Evolutionary conservation across 2,797 vertebrate genomes (phyloP).

Genomic region (Mormyrops attenuatus): DNA sequence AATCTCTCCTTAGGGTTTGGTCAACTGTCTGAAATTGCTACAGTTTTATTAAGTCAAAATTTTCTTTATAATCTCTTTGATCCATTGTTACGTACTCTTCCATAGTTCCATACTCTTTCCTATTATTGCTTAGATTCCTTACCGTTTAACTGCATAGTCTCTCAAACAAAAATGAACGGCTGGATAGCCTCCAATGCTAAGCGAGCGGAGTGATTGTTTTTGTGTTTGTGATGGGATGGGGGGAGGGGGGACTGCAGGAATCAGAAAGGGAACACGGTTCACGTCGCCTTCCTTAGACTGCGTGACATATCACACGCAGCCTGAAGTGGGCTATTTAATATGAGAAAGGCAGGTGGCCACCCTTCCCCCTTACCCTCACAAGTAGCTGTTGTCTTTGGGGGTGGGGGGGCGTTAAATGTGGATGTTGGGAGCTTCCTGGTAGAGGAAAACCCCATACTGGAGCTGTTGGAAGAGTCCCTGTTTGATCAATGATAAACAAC

Average conservation of each 20-base stretch:
- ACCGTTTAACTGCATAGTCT: not conserved
- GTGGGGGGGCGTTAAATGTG: not conserved
- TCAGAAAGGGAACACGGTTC: not conserved
- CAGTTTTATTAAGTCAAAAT: not conserved
- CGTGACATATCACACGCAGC: not conserved
- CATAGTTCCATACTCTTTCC: not conserved
- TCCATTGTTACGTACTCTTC: not conserved
- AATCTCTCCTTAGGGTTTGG: not conserved
- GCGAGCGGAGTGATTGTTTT: not conserved
- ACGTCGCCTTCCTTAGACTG: not conserved
- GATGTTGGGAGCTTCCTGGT: conserved; percentile 9
- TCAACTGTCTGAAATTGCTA: not conserved
- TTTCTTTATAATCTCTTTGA: not conserved
- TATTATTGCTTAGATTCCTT: not conserved
- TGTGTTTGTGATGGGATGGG: not conserved
- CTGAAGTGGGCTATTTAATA: not conserved
- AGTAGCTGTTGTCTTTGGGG: not conserved
- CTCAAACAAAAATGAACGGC: not conserved
- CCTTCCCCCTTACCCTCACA: not conserved
- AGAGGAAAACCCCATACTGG: conserved; percentile 12
- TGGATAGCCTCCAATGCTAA: not conserved
- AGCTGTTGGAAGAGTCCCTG: conserved; percentile 23
- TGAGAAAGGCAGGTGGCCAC: not conserved
- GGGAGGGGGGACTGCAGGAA: not conserved
- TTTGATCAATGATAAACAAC: conserved; percentile 46